phyloP scores from a whole-genome alignment of 2,888 invertebrate genomes.

The Macaria notata region DNA sequence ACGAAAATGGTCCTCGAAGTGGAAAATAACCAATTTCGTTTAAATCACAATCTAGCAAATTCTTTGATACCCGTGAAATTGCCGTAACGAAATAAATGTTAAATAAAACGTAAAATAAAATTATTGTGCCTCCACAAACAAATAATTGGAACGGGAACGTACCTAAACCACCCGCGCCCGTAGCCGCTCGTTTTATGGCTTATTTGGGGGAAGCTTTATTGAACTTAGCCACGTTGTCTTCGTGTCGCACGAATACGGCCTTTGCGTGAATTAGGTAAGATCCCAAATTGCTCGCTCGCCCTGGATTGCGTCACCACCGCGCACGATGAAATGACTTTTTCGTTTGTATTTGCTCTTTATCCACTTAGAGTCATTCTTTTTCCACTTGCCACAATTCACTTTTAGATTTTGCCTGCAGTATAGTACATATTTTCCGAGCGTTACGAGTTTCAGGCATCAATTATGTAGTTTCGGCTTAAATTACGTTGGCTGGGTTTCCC shows the following conservation, averaged over 20 bases:
- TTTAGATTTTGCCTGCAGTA: slow-evolving; percentile 68
- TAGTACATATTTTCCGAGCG: slow-evolving; percentile 41
- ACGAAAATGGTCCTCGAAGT: slow-evolving; percentile 63
- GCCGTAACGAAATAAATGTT: slow-evolving; percentile 82
- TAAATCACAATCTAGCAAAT: slow-evolving; percentile 81
- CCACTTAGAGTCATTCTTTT: slow-evolving; percentile 80
- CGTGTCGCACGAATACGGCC: slow-evolving; percentile 55
- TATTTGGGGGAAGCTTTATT: slow-evolving; percentile 82
- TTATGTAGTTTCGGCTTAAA: slow-evolving; percentile 37
- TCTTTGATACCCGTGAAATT: slow-evolving; percentile 82
- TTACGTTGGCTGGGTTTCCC: neutral
- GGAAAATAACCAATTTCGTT: slow-evolving; percentile 81
- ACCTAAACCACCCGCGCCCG: slow-evolving; percentile 69
- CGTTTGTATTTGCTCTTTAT: slow-evolving; percentile 81
- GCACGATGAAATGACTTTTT: slow-evolving; percentile 81
- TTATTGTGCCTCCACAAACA: slow-evolving; percentile 81
- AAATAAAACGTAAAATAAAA: slow-evolving; percentile 83
- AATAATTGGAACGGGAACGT: slow-evolving; percentile 79
- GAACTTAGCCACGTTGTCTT: slow-evolving; percentile 74
- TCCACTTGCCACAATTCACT: slow-evolving; percentile 81
- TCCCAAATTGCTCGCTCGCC: slow-evolving; percentile 44
- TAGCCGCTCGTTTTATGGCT: slow-evolving; percentile 79
- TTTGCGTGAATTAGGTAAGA: slow-evolving; percentile 50
- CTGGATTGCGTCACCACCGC: slow-evolving; percentile 64
- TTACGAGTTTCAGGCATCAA: slow-evolving; percentile 67